Conservation (phyloP, 2,113 vertebrate genomes). For the Pseudorhombus dupliciocellatus region DNA sequence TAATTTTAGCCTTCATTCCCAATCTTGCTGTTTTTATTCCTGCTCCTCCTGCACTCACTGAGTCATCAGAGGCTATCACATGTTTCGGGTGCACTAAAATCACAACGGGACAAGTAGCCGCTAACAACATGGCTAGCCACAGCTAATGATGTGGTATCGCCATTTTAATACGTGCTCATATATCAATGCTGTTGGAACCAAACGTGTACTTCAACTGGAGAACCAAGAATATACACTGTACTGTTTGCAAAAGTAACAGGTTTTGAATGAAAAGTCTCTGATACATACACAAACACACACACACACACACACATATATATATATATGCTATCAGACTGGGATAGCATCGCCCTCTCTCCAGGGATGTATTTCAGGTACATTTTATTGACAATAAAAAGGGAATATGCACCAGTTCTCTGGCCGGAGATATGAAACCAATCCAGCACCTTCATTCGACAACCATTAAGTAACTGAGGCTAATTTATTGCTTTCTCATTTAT, state of each 20-base stretch:
- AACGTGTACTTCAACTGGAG: too few relatives aligned
- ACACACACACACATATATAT: too few relatives aligned
- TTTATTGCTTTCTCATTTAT: constrained; percentile 57
- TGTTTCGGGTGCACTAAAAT: not conserved
- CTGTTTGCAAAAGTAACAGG: too few relatives aligned
- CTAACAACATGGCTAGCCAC: not conserved
- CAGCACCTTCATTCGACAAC: constrained; percentile 27
- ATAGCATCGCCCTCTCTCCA: constrained; percentile 13
- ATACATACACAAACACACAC: too few relatives aligned
- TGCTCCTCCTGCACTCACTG: not conserved
- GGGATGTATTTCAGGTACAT: constrained; percentile 19
- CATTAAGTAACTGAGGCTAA: constrained; percentile 29
- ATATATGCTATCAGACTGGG: not conserved
- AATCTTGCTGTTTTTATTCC: not conserved
- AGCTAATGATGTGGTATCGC: not conserved
- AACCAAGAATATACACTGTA: too few relatives aligned
- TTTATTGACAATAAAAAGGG: constrained; percentile 25
- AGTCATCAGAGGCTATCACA: not conserved
- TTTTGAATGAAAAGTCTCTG: not conserved
- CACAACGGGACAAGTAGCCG: not conserved
- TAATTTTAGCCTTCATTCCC: not conserved
- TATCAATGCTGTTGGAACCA: too few relatives aligned
- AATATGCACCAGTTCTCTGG: constrained; percentile 1
- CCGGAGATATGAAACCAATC: constrained; percentile 53
- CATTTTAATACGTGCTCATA: not conserved